Evolutionary conservation across 1,140 invertebrate species (phyloP).

Genomic region (Cecropterus lyciades): DNA sequence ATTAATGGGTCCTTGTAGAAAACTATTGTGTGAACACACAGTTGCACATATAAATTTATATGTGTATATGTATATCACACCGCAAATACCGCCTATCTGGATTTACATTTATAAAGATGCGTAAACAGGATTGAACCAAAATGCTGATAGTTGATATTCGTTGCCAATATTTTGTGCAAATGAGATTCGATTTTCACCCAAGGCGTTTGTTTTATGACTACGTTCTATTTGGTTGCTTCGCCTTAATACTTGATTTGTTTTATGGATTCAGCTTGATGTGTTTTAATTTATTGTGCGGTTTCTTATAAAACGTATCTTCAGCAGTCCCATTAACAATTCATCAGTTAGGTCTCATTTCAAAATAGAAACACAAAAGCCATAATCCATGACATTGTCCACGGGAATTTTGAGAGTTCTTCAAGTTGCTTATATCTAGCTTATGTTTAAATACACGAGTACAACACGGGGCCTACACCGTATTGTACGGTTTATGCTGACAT

Average conservation of each 20-base stretch:
- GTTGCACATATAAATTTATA: too few species aligned
- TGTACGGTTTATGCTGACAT: too few species aligned
- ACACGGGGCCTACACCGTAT: too few species aligned
- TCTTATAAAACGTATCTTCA: too few species aligned
- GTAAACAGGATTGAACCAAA: conserved; percentile 3
- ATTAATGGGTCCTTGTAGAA: conserved; percentile 47
- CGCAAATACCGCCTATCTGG: neutral
- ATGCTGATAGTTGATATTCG: conserved; percentile 17
- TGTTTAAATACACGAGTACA: too few species aligned
- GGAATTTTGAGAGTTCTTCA: too few species aligned
- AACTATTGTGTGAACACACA: conserved; percentile 34
- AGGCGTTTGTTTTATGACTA: conserved; percentile 11
- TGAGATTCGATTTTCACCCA: conserved; percentile 6
- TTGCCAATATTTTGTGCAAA: conserved; percentile 21
- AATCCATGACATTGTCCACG: too few species aligned
- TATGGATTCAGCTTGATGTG: neutral
- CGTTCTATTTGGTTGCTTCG: neutral
- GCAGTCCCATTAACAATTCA: too few species aligned
- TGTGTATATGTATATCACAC: conserved; percentile 18
- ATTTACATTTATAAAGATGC: conserved; percentile 20
- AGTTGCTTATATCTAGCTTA: too few species aligned
- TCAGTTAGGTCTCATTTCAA: too few species aligned
- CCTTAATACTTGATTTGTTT: neutral
- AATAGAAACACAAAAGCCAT: too few species aligned
- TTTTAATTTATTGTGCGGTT: too few species aligned